Evolutionary conservation across 30 jellyfish, hydroid and myxozoan species (phyloP), one percentile per base, ranked within the genome.

Genomic region (Cassiopea andromeda): DNA sequence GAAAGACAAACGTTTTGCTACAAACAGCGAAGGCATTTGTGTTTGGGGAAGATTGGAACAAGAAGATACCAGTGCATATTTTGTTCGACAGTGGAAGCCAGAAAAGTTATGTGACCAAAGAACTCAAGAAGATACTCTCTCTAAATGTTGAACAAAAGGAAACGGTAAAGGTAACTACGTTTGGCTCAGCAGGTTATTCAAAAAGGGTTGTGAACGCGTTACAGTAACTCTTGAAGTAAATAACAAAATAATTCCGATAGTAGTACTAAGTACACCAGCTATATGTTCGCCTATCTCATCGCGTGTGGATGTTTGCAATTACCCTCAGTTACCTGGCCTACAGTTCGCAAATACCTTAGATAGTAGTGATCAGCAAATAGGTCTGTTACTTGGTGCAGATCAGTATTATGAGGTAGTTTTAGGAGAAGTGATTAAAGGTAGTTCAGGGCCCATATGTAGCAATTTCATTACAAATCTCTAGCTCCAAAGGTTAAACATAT

Each of bases 341-440:
- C 50, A 80, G 27, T 27, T 80, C 45, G 68, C 68, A 6, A 58
- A 58, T 58, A 58, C 13, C 13, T 48, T 84, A 61, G 78, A 38
- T 67, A 7, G 77, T 67, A 19, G 82, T 82, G 47, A 70, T 14
- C 92, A 84, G 78, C 77, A 27, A 5, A 73, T 84, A 58, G 54
- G 83, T 60, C 48, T 87, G 9, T 69, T 87, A 10, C 61, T 87
- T 47, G 89, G 94, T 27, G 94, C 94, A 50, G 94, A 87, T 67
- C 87, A 72, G 16, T 87, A 87, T 77, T 69, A 87, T 75, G 89
- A 77, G 66, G 46, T 87, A n/a, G 90, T 87, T 58, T 4, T 68
- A 77, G 90, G 94, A 38, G 89, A 87, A 44, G 89, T 87, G 38
- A 87, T 87, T n/a, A 87, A 87, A 48, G 90, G 94, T 38, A 77